Conservation (phyloP, 2,113 vertebrate genomes). For the Phalacrocorax brasilianus region DNA sequence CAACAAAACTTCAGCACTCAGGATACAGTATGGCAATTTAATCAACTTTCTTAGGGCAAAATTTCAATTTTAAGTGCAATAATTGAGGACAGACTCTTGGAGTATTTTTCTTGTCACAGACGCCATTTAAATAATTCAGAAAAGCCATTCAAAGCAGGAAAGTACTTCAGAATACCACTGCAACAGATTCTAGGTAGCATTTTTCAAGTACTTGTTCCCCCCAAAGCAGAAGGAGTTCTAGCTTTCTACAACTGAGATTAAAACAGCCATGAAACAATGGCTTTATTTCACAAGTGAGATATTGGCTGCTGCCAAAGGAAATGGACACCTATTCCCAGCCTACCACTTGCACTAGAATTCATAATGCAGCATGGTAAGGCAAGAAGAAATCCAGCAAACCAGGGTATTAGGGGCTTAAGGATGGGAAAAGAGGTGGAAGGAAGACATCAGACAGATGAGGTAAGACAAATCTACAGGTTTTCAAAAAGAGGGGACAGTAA, state of each 20-base stretch:
- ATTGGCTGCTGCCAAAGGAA: not conserved
- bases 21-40: not conserved
- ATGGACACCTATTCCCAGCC: not conserved
- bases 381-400: not conserved
- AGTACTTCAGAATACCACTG: not conserved
- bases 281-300: not conserved
- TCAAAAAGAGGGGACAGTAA: not conserved
- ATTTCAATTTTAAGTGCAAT: not conserved
- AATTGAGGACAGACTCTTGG: not conserved
- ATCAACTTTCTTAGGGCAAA: not conserved
- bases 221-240: not conserved
- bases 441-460: not conserved
- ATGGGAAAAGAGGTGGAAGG: not conserved
- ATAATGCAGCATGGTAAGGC: not conserved
- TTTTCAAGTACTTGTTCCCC: not conserved
- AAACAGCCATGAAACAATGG: not conserved
- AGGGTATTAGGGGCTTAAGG: not conserved
- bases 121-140: not conserved
- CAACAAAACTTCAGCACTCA: not conserved
- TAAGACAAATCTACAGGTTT: not conserved
- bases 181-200: not conserved
- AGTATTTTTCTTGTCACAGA: not conserved
- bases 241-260: not conserved
- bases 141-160: not conserved
- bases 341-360: not conserved